These are phyloP conservation scores for Endotricha flammealis DNA, from an alignment of 2,888 invertebrate species.

Conservation along the genomic window DNA sequence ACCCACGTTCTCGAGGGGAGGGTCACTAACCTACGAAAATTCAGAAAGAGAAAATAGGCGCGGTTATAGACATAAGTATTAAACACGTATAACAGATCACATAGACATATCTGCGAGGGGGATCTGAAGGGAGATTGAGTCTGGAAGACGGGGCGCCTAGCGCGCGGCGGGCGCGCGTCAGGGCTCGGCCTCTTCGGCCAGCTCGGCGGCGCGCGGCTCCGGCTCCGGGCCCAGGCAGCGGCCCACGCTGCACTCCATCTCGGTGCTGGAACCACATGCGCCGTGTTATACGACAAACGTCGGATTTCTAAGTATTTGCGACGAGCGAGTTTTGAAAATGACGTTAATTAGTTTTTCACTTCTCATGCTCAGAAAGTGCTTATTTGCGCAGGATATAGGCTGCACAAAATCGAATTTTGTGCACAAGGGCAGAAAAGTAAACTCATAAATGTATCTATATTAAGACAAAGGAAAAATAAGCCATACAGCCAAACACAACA, in stretches of 20 bases:
- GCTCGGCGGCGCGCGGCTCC: conserved; percentile 53
- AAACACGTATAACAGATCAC: conserved; percentile 7
- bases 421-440: no score
- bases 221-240: conserved; percentile 51
- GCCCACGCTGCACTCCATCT: conserved; percentile 73
- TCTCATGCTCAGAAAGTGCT: no score
- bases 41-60: conserved; percentile 2
- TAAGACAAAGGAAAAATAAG: no score
- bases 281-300: no score
- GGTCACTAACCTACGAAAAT: conserved; percentile 4
- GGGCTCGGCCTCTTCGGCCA: conserved; percentile 68
- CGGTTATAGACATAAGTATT: neutral
- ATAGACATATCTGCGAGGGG: neutral
- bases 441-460: no score
- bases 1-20: conserved; percentile 24
- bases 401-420: no score
- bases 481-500: no score
- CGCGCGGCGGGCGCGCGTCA: conserved; percentile 36
- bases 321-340: no score
- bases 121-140: neutral
- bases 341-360: no score
- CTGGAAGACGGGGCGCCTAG: neutral
- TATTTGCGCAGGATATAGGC: no score
- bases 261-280: conserved; percentile 45
- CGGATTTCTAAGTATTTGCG: no score